phyloP scores from a whole-genome alignment of 2,797 vertebrate genomes.

The Anas acuta region DNA sequence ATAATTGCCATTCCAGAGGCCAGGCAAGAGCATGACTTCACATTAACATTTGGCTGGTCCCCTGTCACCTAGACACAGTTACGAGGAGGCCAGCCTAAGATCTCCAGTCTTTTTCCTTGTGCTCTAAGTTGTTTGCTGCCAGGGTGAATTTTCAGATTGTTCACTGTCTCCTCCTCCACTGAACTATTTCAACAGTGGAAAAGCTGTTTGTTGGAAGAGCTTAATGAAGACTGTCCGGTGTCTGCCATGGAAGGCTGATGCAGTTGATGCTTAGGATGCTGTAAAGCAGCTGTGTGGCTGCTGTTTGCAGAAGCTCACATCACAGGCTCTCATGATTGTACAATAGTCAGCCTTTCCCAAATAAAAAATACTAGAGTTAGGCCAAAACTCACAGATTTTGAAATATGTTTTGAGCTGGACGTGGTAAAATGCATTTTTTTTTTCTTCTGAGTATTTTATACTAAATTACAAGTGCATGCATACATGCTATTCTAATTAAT shows the following conservation, averaged over 20 bases:
- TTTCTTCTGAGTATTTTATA: background rate
- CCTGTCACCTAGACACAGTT: background rate
- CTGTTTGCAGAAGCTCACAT: background rate
- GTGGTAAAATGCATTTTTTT: background rate
- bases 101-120: background rate
- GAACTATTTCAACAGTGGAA: background rate
- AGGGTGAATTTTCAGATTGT: background rate
- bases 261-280: background rate
- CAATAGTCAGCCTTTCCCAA: background rate
- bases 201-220: background rate
- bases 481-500: background rate
- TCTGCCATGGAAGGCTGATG: background rate
- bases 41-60: background rate
- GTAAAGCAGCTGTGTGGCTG: rapidly evolving
- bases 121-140: background rate
- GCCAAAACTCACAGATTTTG: background rate
- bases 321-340: background rate
- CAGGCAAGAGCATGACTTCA: background rate
- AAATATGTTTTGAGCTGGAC: background rate
- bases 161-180: background rate
- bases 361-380: background rate
- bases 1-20: background rate
- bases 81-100: background rate
- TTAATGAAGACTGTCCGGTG: background rate
- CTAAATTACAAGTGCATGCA: background rate